A percentile compares a stretch with the other conserved stretches of the same genome.
These are phyloP conservation scores for Phyllotis vaccarum DNA, from an alignment of 2,797 vertebrate species.

Conservation along the genomic window DNA sequence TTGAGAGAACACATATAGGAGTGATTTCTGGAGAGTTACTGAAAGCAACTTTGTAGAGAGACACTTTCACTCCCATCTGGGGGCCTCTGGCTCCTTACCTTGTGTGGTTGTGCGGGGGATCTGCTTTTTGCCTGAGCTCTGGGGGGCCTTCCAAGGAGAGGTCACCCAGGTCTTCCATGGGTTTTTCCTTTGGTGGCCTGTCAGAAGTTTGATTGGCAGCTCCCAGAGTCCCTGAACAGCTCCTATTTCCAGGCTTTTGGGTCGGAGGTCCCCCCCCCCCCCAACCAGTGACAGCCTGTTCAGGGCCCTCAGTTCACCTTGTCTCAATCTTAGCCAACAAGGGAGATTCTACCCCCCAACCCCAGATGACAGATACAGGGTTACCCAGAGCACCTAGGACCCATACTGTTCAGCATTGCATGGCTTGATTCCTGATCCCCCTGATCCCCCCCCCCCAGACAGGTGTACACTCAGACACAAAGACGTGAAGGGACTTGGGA, in stretches of 20 bases:
- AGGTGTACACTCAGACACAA: no score
- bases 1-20: neutral
- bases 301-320: neutral
- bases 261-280: rapidly evolving
- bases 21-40: neutral
- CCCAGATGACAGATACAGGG: neutral
- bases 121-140: neutral
- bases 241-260: no score
- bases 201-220: rapidly evolving
- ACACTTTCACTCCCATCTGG: neutral
- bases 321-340: neutral
- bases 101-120: neutral
- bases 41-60: neutral
- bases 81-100: neutral
- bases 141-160: neutral
- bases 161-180: neutral
- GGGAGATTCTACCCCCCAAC: neutral
- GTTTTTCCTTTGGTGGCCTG: neutral
- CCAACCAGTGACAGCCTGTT: neutral
- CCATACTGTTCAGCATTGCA: neutral
- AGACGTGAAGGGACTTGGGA: no score
- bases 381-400: neutral
- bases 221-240: neutral
- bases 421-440: neutral
- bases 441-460: no score